Evolutionary conservation across 2,888 invertebrate genomes (phyloP).

Genomic region (Eristalinus sepulchralis): DNA sequence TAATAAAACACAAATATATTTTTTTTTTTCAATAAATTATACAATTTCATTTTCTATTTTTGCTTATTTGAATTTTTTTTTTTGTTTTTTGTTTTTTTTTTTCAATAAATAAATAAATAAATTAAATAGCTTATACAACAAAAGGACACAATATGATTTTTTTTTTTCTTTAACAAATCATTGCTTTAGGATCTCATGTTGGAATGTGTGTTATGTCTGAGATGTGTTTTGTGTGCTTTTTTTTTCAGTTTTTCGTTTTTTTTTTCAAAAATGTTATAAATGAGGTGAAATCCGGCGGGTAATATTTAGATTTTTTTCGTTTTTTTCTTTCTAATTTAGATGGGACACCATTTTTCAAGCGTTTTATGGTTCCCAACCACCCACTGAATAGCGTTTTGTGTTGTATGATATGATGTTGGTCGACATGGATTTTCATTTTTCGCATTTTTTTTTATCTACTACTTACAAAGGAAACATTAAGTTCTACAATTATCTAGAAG

Average conservation of each 20-base stretch:
- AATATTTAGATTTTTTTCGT: constrained; percentile 49
- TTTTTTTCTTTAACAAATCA: constrained; percentile 25
- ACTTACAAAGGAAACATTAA: constrained; percentile 61
- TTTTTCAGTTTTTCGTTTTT: constrained; percentile 76
- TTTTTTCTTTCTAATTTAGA: constrained; percentile 15
- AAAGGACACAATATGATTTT: constrained; percentile 63
- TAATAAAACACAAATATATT: constrained; percentile 73
- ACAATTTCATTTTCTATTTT: constrained; percentile 71
- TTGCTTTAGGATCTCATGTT: constrained; percentile 45
- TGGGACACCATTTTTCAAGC: constrained; percentile 72
- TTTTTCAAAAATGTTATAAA: constrained; percentile 65
- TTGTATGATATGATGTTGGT: constrained; percentile 53
- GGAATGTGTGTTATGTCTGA: constrained; percentile 22
- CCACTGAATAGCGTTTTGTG: constrained; percentile 60
- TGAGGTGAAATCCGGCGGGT: constrained; percentile 71
- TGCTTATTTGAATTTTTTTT: constrained; percentile 25
- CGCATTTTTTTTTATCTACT: constrained; percentile 63
- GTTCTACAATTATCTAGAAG: constrained; percentile 47
- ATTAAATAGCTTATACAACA: constrained; percentile 71
- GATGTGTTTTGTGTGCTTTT: constrained; percentile 72
- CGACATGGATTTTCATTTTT: constrained; percentile 52
- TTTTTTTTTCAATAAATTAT: constrained; percentile 67
- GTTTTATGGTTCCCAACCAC: constrained; percentile 67
- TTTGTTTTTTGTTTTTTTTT: constrained; percentile 34
- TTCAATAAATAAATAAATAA: constrained; percentile 68